These are phyloP conservation scores for Caenorhabditis latens DNA, from an alignment of 1,140 invertebrate species.

Conservation along the genomic window DNA sequence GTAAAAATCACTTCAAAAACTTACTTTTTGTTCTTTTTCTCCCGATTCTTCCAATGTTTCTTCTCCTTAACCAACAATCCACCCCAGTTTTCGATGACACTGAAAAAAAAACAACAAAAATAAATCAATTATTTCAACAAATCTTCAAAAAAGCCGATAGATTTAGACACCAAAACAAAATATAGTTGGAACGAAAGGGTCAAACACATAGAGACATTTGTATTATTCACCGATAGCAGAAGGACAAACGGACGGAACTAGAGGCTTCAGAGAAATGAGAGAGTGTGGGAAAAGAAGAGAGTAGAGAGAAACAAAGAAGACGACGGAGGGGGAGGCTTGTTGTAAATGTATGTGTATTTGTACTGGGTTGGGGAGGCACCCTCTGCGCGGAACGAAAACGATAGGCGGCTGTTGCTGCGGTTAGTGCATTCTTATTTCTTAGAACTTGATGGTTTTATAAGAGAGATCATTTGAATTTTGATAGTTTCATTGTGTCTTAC, in stretches of 20 bases:
- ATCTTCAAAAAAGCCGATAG: not conserved
- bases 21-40: too few relatives aligned
- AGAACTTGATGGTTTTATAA: too few relatives aligned
- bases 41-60: too few relatives aligned
- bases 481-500: too few relatives aligned
- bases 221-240: not conserved
- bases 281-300: not conserved
- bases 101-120: too few relatives aligned
- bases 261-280: not conserved
- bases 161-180: not conserved
- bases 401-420: not conserved
- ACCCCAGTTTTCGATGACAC: too few relatives aligned
- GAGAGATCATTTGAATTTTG: too few relatives aligned
- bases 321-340: not conserved
- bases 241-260: not conserved
- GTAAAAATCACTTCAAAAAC: too few relatives aligned
- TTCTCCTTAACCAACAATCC: too few relatives aligned
- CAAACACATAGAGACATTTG: slow-evolving; percentile 33
- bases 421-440: too few relatives aligned
- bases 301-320: not conserved
- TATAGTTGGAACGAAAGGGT: not conserved
- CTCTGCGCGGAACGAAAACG: not conserved
- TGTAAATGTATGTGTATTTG: slow-evolving; percentile 39
- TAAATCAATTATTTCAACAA: too few relatives aligned
- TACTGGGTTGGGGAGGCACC: not conserved